Evolutionary conservation across 2,797 vertebrate species (phyloP).

Genomic region (Onychomys torridus): DNA sequence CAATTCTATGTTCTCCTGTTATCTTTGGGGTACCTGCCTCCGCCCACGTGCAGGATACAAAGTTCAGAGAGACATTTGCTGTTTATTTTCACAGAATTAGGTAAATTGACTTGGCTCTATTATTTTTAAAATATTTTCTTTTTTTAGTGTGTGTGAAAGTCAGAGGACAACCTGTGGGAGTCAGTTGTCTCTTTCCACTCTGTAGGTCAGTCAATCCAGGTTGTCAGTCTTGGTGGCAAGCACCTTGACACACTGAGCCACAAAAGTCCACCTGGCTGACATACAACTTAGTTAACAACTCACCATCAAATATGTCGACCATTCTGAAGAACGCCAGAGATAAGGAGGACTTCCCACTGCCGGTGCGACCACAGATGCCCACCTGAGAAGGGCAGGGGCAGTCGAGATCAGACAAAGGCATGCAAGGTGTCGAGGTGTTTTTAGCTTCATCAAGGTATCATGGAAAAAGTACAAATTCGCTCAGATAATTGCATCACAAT

Average conservation of each 20-base stretch:
- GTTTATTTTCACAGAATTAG: slow-evolving; percentile 18
- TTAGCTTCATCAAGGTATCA: not conserved
- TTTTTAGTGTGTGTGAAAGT: not conserved
- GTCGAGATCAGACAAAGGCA: not conserved
- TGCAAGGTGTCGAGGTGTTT: not conserved
- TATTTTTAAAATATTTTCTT: not conserved
- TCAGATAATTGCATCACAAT: not conserved
- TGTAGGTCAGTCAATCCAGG: not conserved
- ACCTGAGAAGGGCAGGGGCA: slow-evolving; percentile 88
- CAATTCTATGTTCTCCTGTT: not conserved
- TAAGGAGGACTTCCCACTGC: slow-evolving; percentile 97
- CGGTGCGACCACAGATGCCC: slow-evolving; percentile 98
- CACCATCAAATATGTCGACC: slow-evolving; percentile 99
- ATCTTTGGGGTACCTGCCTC: not conserved
- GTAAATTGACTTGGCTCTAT: not conserved
- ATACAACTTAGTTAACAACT: slow-evolving; percentile 75
- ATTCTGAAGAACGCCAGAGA: slow-evolving; percentile 99
- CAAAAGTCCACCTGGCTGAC: not conserved
- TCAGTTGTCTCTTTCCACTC: not conserved
- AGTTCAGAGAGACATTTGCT: slow-evolving; percentile 44
- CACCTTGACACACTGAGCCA: too few relatives aligned
- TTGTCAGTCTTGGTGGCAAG: not conserved
- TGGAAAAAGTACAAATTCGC: not conserved
- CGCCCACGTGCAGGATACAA: slow-evolving; percentile 22
- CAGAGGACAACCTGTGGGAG: too few relatives aligned